phyloP scores from a whole-genome alignment of 2,888 invertebrate genomes.

The Mamestra brassicae region DNA sequence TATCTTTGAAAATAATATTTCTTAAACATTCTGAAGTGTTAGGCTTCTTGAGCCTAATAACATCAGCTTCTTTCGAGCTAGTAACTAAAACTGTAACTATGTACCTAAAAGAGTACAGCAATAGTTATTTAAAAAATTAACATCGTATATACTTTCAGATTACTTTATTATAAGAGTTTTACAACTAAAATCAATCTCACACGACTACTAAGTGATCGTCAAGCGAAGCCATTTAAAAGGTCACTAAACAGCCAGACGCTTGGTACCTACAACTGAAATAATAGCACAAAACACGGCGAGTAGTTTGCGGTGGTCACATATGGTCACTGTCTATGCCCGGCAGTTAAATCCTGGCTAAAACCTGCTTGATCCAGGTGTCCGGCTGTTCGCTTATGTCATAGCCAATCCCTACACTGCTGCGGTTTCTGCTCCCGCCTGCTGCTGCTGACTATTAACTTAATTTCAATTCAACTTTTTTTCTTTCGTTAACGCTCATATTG shows the following conservation, averaged over 20 bases:
- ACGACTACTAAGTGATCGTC: not conserved
- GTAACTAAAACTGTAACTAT: not conserved
- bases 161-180: not conserved
- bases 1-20: too few relatives aligned
- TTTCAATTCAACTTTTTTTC: constrained; percentile 81
- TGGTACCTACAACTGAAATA: constrained; percentile 5
- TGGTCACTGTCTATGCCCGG: constrained; percentile 21
- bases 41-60: too few relatives aligned
- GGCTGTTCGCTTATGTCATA: constrained; percentile 65
- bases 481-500: constrained; percentile 80
- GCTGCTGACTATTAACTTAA: constrained; percentile 85
- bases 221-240: not conserved
- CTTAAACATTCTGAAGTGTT: too few relatives aligned
- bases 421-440: constrained; percentile 79
- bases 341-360: constrained; percentile 38
- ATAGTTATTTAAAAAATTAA: too few relatives aligned
- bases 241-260: constrained; percentile 8
- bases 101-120: too few relatives aligned
- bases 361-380: constrained; percentile 34
- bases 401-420: constrained; percentile 73
- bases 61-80: too few relatives aligned
- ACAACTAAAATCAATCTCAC: not conserved
- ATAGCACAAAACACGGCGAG: constrained; percentile 22
- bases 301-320: constrained; percentile 39
- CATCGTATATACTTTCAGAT: not conserved